phyloP scores from a whole-genome alignment of 2,888 invertebrate species.

The Sarcophaga carnaria region DNA sequence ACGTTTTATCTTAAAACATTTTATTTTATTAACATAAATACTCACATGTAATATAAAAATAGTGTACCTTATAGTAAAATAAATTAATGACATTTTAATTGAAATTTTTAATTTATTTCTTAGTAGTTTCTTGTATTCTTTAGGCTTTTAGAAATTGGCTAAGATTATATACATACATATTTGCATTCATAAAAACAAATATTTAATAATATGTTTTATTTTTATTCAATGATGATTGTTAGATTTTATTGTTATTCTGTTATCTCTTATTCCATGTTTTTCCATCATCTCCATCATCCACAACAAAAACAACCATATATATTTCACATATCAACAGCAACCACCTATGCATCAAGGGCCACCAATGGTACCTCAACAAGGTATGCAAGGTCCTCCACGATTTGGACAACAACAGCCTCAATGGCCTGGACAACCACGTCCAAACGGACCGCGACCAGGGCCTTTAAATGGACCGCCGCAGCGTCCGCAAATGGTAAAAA shows the following conservation, averaged over 20 bases:
- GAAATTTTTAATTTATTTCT: too few relatives aligned
- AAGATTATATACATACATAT: too few relatives aligned
- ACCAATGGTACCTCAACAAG: slow-evolving; percentile 82
- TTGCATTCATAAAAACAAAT: neutral
- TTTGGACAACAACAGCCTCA: slow-evolving; percentile 82
- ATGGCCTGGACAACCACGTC: slow-evolving; percentile 82
- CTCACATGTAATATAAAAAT: too few relatives aligned
- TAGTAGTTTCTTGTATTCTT: neutral
- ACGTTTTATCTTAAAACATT: too few relatives aligned
- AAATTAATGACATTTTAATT: too few relatives aligned
- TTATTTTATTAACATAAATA: too few relatives aligned
- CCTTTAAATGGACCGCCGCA: slow-evolving; percentile 83
- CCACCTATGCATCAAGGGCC: slow-evolving; percentile 85
- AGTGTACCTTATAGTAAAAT: too few relatives aligned
- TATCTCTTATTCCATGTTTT: slow-evolving; percentile 68
- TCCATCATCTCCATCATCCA: slow-evolving; percentile 61
- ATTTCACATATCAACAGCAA: slow-evolving; percentile 69
- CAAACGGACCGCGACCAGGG: slow-evolving; percentile 82
- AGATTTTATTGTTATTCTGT: slow-evolving; percentile 62
- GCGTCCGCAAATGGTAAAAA: slow-evolving; percentile 84
- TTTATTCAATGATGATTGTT: slow-evolving; percentile 36
- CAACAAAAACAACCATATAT: slow-evolving; percentile 64
- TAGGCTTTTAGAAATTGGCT: neutral
- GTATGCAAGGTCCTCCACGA: slow-evolving; percentile 84
- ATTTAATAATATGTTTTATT: slow-evolving; percentile 21